Conservation (phyloP, 2,797 vertebrate genomes). For the Enteromius argenteus region DNA sequence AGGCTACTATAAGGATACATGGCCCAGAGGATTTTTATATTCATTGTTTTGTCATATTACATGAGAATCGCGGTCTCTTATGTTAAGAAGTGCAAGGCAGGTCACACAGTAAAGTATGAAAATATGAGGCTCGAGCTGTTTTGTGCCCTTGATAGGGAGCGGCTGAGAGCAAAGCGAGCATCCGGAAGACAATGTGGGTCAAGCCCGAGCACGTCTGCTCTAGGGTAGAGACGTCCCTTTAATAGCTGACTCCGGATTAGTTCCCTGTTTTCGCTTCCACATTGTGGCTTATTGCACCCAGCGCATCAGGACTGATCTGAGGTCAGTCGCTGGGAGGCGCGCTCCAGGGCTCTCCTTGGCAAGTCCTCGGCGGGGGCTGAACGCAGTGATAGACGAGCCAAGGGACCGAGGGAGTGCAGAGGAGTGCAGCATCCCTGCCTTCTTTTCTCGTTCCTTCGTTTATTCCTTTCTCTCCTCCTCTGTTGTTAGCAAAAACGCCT, state of each 20-base stretch:
- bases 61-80: background rate
- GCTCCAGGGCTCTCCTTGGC: constrained; percentile 58
- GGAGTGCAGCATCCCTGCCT: constrained; percentile 39
- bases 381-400: constrained; percentile 60
- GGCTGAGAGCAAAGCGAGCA: constrained; percentile 28
- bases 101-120: constrained; percentile 46
- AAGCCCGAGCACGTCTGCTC: constrained; percentile 35
- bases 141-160: constrained; percentile 49
- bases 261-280: constrained; percentile 8
- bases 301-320: constrained; percentile 32
- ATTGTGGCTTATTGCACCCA: background rate
- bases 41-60: background rate
- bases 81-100: constrained; percentile 14
- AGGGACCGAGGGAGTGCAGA: constrained; percentile 58
- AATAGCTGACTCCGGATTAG: constrained; percentile 38
- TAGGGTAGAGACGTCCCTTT: constrained; percentile 9
- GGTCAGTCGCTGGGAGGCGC: constrained; percentile 44
- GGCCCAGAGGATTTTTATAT: background rate
- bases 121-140: constrained; percentile 27
- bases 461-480: constrained; percentile 2
- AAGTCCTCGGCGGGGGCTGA: constrained; percentile 56
- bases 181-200: constrained; percentile 55
- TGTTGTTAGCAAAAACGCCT: constrained; percentile 36
- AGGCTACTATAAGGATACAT: background rate
- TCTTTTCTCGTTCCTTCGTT: constrained; percentile 20